Evolutionary conservation across 30 jellyfish, hydroid and myxozoan genomes (phyloP).

Genomic region (Hydra vulgaris): DNA sequence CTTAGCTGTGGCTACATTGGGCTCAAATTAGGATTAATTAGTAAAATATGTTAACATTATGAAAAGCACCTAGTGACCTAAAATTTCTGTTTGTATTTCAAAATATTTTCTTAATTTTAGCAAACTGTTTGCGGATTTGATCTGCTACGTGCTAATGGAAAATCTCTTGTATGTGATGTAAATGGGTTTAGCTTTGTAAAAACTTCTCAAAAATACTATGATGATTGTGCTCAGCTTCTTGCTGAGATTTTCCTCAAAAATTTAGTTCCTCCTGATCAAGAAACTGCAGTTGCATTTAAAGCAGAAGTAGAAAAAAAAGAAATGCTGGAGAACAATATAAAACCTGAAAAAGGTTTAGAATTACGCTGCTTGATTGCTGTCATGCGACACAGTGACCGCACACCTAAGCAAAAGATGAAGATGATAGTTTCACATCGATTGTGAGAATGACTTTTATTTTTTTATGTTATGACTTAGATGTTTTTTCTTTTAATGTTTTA

Average conservation of each 20-base stretch:
- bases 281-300: slow-evolving; percentile 32
- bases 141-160: slow-evolving; percentile 76
- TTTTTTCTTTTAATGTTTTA: too few relatives aligned
- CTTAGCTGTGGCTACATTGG: too few relatives aligned
- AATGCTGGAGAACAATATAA: background rate
- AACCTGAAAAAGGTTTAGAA: slow-evolving; percentile 46
- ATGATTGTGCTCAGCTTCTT: slow-evolving; percentile 82
- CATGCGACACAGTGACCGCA: slow-evolving; percentile 93
- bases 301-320: background rate
- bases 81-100: too few relatives aligned
- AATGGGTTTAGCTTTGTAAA: slow-evolving; percentile 95
- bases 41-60: too few relatives aligned
- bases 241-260: slow-evolving; percentile 71
- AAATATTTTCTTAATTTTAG: slow-evolving; percentile 37
- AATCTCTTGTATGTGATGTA: slow-evolving; percentile 88
- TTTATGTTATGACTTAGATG: too few relatives aligned
- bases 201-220: slow-evolving; percentile 86
- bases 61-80: too few relatives aligned
- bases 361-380: slow-evolving; percentile 81
- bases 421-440: slow-evolving; percentile 67
- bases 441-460: slow-evolving; percentile 33
- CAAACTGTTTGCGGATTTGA: slow-evolving; percentile 98
- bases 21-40: too few relatives aligned
- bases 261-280: slow-evolving; percentile 78
- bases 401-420: slow-evolving; percentile 97